These are phyloP conservation scores for Serilophus lunatus DNA, from an alignment of 2,113 vertebrate genomes.

Conservation along the genomic window DNA sequence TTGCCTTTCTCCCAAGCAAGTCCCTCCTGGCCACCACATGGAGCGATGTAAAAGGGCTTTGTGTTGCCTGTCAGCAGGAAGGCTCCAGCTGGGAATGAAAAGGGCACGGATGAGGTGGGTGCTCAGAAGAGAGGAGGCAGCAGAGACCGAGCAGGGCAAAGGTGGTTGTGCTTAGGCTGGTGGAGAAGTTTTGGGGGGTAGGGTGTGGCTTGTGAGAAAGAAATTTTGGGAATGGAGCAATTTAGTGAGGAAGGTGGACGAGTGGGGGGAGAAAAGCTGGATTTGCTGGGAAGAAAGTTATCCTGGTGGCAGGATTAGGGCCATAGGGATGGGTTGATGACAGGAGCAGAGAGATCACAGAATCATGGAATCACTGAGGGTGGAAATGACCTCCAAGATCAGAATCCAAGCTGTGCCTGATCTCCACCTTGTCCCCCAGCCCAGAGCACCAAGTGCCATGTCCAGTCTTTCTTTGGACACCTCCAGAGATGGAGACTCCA, in stretches of 20 bases:
- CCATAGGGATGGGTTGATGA: neutral
- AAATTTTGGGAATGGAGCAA: neutral
- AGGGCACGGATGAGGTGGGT: neutral
- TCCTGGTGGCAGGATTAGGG: neutral
- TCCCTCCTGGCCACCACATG: neutral
- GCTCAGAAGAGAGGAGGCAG: accelerated
- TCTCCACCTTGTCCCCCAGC: neutral
- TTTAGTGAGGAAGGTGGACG: neutral
- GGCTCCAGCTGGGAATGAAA: neutral
- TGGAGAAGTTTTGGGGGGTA: neutral
- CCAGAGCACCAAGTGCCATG: neutral
- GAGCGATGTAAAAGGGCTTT: constrained; percentile 4
- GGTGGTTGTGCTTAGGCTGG: neutral
- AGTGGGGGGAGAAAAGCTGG: neutral
- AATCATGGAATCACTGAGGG: neutral
- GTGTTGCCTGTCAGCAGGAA: constrained; percentile 10
- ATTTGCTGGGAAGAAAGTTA: neutral
- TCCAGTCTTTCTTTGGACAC: neutral
- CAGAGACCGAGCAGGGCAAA: neutral
- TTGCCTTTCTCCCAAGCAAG: neutral
- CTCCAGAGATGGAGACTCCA: neutral
- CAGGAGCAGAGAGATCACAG: neutral
- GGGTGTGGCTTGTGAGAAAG: neutral
- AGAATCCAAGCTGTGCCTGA: neutral
- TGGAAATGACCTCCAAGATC: neutral